These are phyloP conservation scores for Patagioenas fasciata DNA, from an alignment of 2,113 vertebrate species.

Conservation along the genomic window DNA sequence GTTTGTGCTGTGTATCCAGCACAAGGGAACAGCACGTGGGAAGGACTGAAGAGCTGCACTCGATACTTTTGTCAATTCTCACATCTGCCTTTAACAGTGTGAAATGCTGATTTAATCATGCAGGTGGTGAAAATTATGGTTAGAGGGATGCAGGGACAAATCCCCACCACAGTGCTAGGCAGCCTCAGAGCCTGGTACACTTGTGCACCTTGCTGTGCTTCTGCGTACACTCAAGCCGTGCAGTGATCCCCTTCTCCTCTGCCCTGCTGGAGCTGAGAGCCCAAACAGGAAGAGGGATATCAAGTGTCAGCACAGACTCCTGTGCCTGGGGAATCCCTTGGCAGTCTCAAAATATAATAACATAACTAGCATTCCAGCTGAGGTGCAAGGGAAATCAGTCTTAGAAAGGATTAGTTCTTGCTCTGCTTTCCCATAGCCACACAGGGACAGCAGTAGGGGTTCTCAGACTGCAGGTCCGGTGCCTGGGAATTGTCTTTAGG, in stretches of 20 bases:
- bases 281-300: not conserved
- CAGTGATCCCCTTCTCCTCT: not conserved
- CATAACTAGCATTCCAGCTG: not conserved
- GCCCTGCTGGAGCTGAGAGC: not conserved
- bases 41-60: constrained; percentile 28
- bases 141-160: not conserved
- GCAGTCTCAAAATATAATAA: not conserved
- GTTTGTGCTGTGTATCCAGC: constrained; percentile 22
- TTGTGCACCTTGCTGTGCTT: not conserved
- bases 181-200: not conserved
- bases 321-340: not conserved
- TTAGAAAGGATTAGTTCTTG: not conserved
- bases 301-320: not conserved
- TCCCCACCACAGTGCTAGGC: not conserved
- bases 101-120: not conserved
- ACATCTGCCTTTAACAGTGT: constrained; percentile 22
- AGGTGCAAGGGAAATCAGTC: not conserved
- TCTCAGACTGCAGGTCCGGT: not conserved
- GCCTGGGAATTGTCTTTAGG: not conserved
- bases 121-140: constrained; percentile 13
- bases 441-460: not conserved
- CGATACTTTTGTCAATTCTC: constrained; percentile 61
- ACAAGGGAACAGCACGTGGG: constrained; percentile 40
- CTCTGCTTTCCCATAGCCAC: not conserved
- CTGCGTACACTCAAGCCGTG: accelerated